These are phyloP conservation scores for Odocoileus hemionus DNA, from an alignment of 2,113 vertebrate species.

Conservation along the genomic window DNA sequence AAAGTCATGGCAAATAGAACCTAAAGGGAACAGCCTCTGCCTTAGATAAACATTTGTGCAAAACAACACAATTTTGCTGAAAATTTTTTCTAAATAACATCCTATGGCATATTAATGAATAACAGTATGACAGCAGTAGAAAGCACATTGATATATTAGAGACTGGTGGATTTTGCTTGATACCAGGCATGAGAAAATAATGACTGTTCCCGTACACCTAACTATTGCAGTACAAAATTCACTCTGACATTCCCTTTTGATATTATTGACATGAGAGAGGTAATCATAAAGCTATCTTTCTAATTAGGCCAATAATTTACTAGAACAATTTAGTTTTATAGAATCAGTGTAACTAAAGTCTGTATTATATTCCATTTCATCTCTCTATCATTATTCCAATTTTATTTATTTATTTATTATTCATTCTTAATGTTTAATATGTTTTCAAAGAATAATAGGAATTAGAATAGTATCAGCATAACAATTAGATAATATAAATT, in stretches of 20 bases:
- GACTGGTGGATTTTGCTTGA: not conserved
- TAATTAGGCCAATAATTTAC: not conserved
- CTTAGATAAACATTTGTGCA: not conserved
- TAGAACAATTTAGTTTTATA: not conserved
- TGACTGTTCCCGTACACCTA: not conserved
- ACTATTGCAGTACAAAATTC: not conserved
- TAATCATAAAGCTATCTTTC: not conserved
- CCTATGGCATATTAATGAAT: not conserved
- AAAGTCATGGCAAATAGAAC: not conserved
- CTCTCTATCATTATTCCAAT: not conserved
- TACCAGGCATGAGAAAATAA: not conserved
- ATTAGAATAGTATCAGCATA: not conserved
- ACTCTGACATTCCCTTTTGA: not conserved
- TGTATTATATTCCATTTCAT: not conserved
- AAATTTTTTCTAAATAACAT: not conserved
- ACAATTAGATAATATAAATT: not conserved
- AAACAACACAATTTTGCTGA: not conserved
- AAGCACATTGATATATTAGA: not conserved
- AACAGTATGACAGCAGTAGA: not conserved
- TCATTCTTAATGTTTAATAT: not conserved
- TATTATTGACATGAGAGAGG: not conserved
- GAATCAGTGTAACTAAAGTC: not conserved
- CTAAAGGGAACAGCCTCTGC: not conserved
- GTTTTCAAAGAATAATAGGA: not conserved
- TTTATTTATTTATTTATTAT: not conserved